A percentile compares a stretch with the other conserved stretches of the same genome.
Conservation (phyloP, 2,888 invertebrate genomes). For the Heliconius ethilla region DNA sequence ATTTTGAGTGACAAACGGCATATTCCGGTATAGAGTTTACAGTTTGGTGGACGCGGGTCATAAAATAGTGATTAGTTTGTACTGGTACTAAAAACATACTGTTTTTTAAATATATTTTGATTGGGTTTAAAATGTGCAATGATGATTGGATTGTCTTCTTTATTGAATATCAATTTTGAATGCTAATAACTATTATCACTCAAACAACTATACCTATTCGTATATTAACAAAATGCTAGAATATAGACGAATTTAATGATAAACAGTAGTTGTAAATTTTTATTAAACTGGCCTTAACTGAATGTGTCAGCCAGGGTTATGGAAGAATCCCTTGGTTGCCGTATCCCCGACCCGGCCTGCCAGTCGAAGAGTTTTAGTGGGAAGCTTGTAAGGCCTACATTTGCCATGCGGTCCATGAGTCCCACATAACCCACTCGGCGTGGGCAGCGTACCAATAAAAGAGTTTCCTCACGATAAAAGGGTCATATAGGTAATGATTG, state of each 20-base stretch:
- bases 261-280: neutral
- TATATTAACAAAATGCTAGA: neutral
- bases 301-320: neutral
- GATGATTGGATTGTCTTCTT: neutral
- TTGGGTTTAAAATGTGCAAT: neutral
- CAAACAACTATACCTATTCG: too few species aligned
- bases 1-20: slow-evolving; percentile 54
- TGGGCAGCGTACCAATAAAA: too few species aligned
- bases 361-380: neutral
- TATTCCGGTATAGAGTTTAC: slow-evolving; percentile 33
- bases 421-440: neutral
- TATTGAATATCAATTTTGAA: neutral
- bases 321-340: too few species aligned
- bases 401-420: too few species aligned
- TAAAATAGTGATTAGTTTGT: slow-evolving; percentile 27
- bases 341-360: too few species aligned
- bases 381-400: too few species aligned
- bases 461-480: too few species aligned
- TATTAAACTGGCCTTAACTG: too few species aligned
- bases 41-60: slow-evolving; percentile 29
- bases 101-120: slow-evolving; percentile 11
- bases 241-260: neutral
- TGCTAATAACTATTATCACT: neutral
- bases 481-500: neutral
- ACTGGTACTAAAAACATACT: too few species aligned